Percentiles rank a stretch among this genome's conserved stretches.
These are phyloP conservation scores for Plestiodon gilberti DNA, from an alignment of 2,113 vertebrate genomes.

Conservation along the genomic window DNA sequence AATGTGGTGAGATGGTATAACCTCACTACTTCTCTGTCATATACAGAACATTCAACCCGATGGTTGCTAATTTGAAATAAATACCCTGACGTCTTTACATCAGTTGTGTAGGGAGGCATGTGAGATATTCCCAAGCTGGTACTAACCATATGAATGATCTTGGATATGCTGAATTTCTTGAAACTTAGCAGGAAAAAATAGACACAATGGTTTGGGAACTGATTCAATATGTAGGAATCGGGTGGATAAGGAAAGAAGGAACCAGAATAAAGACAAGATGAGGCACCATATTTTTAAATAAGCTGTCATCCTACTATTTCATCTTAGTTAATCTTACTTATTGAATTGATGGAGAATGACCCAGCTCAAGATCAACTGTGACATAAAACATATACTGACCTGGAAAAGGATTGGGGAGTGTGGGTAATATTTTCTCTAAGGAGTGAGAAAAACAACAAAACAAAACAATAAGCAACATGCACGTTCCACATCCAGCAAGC, in stretches of 20 bases:
- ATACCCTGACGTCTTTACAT: neutral
- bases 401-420: slow-evolving; percentile 83
- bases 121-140: neutral
- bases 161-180: neutral
- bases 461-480: slow-evolving; percentile 76
- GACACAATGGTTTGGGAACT: neutral
- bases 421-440: slow-evolving; percentile 85
- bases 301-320: neutral
- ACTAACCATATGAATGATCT: neutral
- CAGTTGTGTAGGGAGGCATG: neutral
- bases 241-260: slow-evolving; percentile 21
- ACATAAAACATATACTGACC: slow-evolving; percentile 85
- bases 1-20: neutral
- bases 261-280: slow-evolving; percentile 3
- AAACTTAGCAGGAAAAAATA: neutral
- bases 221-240: neutral
- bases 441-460: slow-evolving; percentile 72
- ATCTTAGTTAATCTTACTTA: slow-evolving; percentile 40
- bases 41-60: neutral
- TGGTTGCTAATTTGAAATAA: neutral
- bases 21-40: neutral
- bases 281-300: slow-evolving; percentile 24
- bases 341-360: slow-evolving; percentile 81
- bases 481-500: slow-evolving; percentile 66
- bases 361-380: slow-evolving; percentile 71